phyloP scores from a whole-genome alignment of 2,113 vertebrate genomes.

The Megaceryle torquata region DNA sequence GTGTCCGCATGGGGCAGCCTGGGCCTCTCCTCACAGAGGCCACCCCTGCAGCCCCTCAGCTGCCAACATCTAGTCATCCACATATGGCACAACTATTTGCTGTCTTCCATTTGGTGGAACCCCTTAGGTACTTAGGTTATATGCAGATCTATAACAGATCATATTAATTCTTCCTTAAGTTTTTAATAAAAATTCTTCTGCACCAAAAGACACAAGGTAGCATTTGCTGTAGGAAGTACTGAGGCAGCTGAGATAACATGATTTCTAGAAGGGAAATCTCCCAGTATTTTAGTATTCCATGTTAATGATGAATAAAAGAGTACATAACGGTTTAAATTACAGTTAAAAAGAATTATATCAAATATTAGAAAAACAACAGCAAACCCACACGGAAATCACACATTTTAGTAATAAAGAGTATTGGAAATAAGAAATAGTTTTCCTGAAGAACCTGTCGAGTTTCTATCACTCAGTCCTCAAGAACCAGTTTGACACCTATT shows the following conservation, averaged over 20 bases:
- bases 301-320: neutral
- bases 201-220: neutral
- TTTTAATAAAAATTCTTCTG: neutral
- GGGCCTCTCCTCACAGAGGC: rapidly evolving
- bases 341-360: neutral
- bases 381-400: neutral
- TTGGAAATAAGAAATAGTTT: neutral
- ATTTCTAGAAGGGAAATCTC: neutral
- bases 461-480: neutral
- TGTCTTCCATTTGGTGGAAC: neutral
- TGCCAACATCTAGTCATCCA: rapidly evolving
- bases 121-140: rapidly evolving
- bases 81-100: rapidly evolving
- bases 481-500: neutral
- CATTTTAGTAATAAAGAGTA: neutral
- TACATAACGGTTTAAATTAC: neutral
- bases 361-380: neutral
- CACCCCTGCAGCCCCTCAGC: rapidly evolving
- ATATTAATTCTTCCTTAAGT: neutral
- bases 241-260: neutral
- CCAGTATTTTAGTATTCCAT: neutral
- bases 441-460: neutral
- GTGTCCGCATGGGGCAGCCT: rapidly evolving
- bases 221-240: neutral
- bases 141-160: neutral